A percentile compares a stretch with the other conserved stretches of the same genome.
These are phyloP conservation scores for Orthosia gracilis DNA, from an alignment of 2,888 invertebrate genomes.

Conservation along the genomic window DNA sequence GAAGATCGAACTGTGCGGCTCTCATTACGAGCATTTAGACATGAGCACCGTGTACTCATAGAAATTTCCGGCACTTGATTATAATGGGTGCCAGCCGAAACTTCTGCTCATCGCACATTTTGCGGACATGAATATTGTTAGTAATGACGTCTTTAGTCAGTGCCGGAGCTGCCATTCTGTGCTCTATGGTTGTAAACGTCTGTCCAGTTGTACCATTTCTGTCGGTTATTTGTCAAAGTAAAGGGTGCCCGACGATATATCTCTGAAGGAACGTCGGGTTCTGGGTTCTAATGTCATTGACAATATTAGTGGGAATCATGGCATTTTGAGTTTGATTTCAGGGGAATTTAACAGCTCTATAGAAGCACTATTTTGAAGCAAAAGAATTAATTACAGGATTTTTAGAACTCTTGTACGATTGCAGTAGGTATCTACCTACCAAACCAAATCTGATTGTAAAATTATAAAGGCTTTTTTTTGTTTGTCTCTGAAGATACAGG, in stretches of 20 bases:
- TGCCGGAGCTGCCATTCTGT: not conserved
- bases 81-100: too few species aligned
- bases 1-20: too few species aligned
- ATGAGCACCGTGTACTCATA: too few species aligned
- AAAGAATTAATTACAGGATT: not conserved
- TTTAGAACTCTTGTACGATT: too few species aligned
- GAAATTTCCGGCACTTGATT: too few species aligned
- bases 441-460: too few species aligned
- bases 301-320: not conserved
- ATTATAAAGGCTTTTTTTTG: too few species aligned
- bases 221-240: constrained; percentile 54
- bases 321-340: not conserved
- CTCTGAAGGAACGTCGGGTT: constrained; percentile 8
- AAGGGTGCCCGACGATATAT: constrained; percentile 28
- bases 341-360: not conserved
- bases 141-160: not conserved
- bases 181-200: not conserved
- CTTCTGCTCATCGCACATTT: too few species aligned
- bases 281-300: not conserved
- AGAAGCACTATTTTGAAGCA: not conserved
- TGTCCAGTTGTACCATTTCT: constrained; percentile 22
- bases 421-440: too few species aligned
- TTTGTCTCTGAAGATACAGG: too few species aligned
- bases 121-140: too few species aligned
- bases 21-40: too few species aligned